A percentile compares a stretch with the other conserved stretches of the same genome.
phyloP scores from a whole-genome alignment of 2,113 vertebrate genomes.

The Panthera leo region DNA sequence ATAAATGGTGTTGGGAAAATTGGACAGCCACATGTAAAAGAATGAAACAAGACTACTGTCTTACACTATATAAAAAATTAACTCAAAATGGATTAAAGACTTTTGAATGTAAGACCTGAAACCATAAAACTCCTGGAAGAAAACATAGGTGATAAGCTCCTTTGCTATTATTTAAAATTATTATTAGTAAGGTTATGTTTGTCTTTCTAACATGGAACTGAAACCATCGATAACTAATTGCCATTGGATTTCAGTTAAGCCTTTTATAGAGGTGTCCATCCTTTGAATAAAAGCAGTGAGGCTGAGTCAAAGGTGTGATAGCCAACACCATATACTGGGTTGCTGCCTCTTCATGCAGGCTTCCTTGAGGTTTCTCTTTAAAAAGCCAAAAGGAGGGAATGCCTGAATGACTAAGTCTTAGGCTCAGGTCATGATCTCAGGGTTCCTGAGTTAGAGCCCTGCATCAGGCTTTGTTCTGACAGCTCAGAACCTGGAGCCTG shows the following conservation, averaged over 20 bases:
- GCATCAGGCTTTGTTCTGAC: too few species aligned
- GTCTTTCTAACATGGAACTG: not conserved
- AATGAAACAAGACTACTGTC: not conserved
- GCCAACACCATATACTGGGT: not conserved
- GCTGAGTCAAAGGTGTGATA: not conserved
- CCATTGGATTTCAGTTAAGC: not conserved
- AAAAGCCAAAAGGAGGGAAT: not conserved
- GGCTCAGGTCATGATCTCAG: too few species aligned
- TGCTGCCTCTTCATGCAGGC: not conserved
- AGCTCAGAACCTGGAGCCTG: too few species aligned
- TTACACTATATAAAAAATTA: not conserved
- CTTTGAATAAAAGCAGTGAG: not conserved
- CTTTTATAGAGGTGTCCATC: not conserved
- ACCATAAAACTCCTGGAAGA: not conserved
- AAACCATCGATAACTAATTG: not conserved
- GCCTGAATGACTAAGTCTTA: too few species aligned
- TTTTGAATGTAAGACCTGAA: not conserved
- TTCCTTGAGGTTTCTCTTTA: not conserved
- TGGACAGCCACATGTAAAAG: not conserved
- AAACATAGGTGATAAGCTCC: not conserved
- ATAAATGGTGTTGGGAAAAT: not conserved
- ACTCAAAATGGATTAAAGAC: not conserved
- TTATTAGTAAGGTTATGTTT: slow-evolving; percentile 15
- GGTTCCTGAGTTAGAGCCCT: too few species aligned
- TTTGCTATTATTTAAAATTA: not conserved